Conservation (phyloP, 2,113 vertebrate species). For the Tachysurus vachellii region DNA sequence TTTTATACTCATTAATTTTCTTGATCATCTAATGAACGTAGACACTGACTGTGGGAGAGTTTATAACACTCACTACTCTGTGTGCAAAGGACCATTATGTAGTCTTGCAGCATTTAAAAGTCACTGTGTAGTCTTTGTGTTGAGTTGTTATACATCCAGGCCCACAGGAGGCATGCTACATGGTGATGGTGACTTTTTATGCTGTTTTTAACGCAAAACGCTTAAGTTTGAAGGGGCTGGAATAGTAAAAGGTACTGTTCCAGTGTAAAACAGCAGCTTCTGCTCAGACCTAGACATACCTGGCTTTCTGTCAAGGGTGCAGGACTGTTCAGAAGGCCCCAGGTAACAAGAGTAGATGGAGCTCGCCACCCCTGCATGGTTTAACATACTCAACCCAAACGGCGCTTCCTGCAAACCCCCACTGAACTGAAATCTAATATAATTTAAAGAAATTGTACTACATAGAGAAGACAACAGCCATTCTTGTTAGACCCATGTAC, state of each 20-base stretch:
- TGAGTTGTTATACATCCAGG: constrained; percentile 36
- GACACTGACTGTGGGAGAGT: background rate
- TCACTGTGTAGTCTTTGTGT: constrained; percentile 12
- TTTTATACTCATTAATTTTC: background rate
- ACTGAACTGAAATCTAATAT: constrained; percentile 20
- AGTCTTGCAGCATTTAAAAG: background rate
- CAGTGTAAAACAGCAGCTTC: background rate
- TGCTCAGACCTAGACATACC: background rate
- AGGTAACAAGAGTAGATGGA: constrained; percentile 31
- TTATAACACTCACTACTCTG: background rate
- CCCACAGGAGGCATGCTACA: constrained; percentile 25
- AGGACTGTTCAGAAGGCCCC: constrained; percentile 13
- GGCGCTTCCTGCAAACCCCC: constrained; percentile 2
- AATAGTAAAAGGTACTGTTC: background rate
- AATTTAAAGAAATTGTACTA: constrained; percentile 1
- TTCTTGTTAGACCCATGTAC: constrained; percentile 2
- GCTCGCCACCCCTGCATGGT: constrained; percentile 9
- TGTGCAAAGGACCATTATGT: background rate
- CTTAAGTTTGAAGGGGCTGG: background rate
- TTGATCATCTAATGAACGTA: background rate
- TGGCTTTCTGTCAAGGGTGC: constrained; percentile 26
- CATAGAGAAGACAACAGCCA: background rate
- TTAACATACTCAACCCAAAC: constrained; percentile 30
- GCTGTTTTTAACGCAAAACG: constrained; percentile 15
- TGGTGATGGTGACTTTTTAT: background rate